Base-by-base conservation (phyloP, 2,113 vertebrate species). In the Hiodon tergisus region DNA sequence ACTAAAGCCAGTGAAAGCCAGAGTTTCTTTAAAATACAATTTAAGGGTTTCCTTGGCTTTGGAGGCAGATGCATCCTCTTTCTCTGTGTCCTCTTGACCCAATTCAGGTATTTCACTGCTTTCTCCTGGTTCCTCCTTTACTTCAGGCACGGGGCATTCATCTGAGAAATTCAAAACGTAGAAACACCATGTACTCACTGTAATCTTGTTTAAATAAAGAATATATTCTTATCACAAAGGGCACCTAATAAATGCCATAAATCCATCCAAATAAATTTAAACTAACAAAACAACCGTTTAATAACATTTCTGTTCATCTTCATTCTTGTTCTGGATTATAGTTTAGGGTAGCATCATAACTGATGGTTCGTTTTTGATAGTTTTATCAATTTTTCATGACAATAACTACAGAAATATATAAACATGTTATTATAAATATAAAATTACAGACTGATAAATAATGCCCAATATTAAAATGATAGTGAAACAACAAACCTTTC, bases 401-500 rank as follows among this genome's bases (percentile, higher is more conserved):
- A 57, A 57, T 10, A 57, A 57, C 5, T 2, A 7, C 6, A n/a
- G 61, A 60, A 72, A 48, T 48, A 17, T 58, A 71, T 58, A 52
- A 17, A 9, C 11, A 71, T 14, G 0, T 13, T 55, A 58, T 5
- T 46, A 71, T 31, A n/a, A 57, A 6, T 6, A 7, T 13, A 55
- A 55, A 57, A 58, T 48, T 31, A 31, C 11, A 59, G 46, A 59
- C 13, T 17, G 47, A 71, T 69, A 5, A 55, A 46, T 48, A 51
- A 61, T 8, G n/a, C 58, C 66, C 4, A n/a, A 72, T 17, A 46
- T 51, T 50, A 16, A 73, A 69, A 65, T n/a, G 14, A 67, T 52
- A n/a, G n/a, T 31, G 31, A 62, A 71, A 2, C 54, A 67, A 92
- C 91, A 91, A 89, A 98, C 96, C 92, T 93, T 95, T 98, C 82